Evolutionary conservation across 2,113 vertebrate species (phyloP).

Genomic region (Pygoscelis antarcticus): DNA sequence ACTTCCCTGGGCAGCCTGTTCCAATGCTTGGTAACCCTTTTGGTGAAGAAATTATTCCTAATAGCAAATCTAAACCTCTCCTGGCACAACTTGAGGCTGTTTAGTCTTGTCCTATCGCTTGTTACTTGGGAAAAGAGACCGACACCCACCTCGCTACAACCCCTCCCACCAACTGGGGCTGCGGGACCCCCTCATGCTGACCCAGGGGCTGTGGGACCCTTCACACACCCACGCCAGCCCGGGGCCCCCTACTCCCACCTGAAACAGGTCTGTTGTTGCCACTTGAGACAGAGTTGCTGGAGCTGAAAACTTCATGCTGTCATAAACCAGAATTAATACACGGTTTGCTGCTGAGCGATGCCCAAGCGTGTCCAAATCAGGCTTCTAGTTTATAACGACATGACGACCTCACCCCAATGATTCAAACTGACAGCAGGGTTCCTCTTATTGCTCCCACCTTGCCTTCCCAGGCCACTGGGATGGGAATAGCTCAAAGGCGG

Average conservation of each 20-base stretch:
- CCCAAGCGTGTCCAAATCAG: neutral
- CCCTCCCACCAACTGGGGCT: neutral
- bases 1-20: neutral
- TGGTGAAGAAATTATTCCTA: neutral
- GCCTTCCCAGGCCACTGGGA: neutral
- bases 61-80: neutral
- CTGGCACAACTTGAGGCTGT: neutral
- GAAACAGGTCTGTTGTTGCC: neutral
- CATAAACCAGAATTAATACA: neutral
- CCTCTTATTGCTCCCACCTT: neutral
- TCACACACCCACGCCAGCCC: neutral
- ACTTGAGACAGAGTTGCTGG: neutral
- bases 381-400: neutral
- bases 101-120: fast-evolving
- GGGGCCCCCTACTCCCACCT: neutral
- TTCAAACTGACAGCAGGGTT: neutral
- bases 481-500: neutral
- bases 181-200: neutral
- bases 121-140: neutral
- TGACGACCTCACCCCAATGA: fast-evolving
- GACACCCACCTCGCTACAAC: neutral
- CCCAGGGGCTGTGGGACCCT: neutral
- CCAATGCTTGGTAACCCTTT: neutral
- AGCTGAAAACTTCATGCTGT: neutral
- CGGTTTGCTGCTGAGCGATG: neutral